Conservation (phyloP, 2,888 invertebrate species). For the Amblyjoppa proteus region DNA sequence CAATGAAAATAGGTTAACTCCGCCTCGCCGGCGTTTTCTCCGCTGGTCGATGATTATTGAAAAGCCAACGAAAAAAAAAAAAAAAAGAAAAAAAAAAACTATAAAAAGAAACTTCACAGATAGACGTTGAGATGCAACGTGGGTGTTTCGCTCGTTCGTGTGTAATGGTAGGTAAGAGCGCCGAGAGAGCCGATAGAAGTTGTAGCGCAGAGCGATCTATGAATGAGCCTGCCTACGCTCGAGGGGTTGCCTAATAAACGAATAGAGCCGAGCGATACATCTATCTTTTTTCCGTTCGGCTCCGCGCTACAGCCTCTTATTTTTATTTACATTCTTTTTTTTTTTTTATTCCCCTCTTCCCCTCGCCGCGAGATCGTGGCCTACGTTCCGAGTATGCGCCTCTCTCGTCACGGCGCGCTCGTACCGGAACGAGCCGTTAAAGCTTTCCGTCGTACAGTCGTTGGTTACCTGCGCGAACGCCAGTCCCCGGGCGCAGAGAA, state of each 20-base stretch:
- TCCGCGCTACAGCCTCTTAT: conserved; percentile 21
- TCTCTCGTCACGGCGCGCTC: conserved; percentile 62
- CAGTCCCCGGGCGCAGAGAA: conserved; percentile 53
- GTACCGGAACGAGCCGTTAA: conserved; percentile 29
- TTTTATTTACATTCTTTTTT: conserved; percentile 62
- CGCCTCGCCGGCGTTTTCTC: conserved; percentile 33
- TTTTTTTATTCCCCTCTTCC: conserved; percentile 49
- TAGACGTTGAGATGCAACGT: conserved; percentile 55
- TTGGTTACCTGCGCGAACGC: conserved; percentile 40
- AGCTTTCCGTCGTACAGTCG: conserved; percentile 29
- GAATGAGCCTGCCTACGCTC: conserved; percentile 82
- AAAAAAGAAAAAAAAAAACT: conserved; percentile 6
- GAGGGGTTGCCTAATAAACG: conserved; percentile 79
- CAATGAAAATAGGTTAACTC: conserved; percentile 15
- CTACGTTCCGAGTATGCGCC: conserved; percentile 43
- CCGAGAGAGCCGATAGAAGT: conserved; percentile 54
- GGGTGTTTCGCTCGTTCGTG: conserved; percentile 51
- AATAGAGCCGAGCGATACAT: conserved; percentile 58
- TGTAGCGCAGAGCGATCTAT: conserved; percentile 70
- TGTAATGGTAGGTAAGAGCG: conserved; percentile 51
- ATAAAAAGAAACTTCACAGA: conserved; percentile 42
- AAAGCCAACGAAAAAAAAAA: conserved; percentile 26
- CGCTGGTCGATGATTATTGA: conserved; percentile 40
- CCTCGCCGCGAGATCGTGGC: conserved; percentile 56
- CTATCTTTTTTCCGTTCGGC: conserved; percentile 25